phyloP scores from a whole-genome alignment of 2,113 vertebrate species.

The Ciconia boyciana region DNA sequence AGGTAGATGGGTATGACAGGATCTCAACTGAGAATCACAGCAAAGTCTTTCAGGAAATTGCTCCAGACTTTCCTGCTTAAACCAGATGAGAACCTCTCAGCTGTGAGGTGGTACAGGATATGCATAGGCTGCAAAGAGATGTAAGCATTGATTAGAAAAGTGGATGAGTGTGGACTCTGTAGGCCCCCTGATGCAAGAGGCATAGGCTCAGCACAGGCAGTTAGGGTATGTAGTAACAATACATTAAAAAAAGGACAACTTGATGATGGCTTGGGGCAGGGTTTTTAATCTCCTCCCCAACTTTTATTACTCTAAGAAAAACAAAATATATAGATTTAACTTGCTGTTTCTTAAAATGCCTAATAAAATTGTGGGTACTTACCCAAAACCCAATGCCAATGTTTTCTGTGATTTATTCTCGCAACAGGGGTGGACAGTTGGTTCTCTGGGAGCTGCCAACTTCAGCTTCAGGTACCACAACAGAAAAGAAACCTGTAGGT shows the following conservation, averaged over 20 bases:
- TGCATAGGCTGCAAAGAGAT: background rate
- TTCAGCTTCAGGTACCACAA: background rate
- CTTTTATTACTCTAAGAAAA: background rate
- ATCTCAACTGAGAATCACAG: background rate
- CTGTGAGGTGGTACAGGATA: background rate
- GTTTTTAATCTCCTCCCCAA: background rate
- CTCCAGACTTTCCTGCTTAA: background rate
- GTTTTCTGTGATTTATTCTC: background rate
- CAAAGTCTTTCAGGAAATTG: background rate
- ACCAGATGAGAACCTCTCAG: background rate
- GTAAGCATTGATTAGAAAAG: background rate
- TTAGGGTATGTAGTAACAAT: background rate
- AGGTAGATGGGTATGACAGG: background rate
- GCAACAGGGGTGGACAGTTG: fast-evolving
- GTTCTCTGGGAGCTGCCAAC: background rate
- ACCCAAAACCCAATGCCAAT: background rate
- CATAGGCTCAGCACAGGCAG: background rate
- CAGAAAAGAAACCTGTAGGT: background rate
- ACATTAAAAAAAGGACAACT: background rate
- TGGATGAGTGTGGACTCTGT: fast-evolving
- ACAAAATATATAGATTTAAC: background rate
- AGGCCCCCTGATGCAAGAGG: background rate
- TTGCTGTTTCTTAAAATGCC: background rate
- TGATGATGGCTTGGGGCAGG: background rate
- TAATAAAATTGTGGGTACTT: background rate